Percentiles rank a stretch among this genome's conserved stretches.
Evolutionary conservation across 2,797 vertebrate genomes (phyloP).

Genomic region (Chaunax sp.): DNA sequence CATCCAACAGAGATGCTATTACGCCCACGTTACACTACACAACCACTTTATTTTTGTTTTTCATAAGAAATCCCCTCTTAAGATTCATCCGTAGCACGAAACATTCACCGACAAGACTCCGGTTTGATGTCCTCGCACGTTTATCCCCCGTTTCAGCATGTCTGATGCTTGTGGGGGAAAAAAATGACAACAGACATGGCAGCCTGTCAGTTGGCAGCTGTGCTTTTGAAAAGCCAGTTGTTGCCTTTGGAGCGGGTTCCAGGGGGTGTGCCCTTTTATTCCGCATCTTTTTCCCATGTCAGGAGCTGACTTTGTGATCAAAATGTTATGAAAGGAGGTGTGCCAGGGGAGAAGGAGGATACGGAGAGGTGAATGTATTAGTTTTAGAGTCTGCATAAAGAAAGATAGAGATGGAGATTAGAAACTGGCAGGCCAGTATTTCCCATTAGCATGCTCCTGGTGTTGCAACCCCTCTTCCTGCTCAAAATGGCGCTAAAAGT

Average conservation of each 20-base stretch:
- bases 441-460: slow-evolving; percentile 49
- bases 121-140: slow-evolving; percentile 28
- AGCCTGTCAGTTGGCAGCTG: slow-evolving; percentile 62
- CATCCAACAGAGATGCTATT: slow-evolving; percentile 2
- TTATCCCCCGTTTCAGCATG: slow-evolving; percentile 35
- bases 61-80: slow-evolving; percentile 4
- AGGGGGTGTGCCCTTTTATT: slow-evolving; percentile 43
- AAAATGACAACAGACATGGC: slow-evolving; percentile 45
- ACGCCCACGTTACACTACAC: not conserved
- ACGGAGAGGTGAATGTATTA: slow-evolving; percentile 48
- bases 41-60: slow-evolving; percentile 11
- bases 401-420: slow-evolving; percentile 39
- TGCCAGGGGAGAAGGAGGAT: slow-evolving; percentile 49
- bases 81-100: not conserved
- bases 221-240: slow-evolving; percentile 55
- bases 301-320: slow-evolving; percentile 57
- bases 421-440: slow-evolving; percentile 19
- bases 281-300: not conserved
- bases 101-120: not conserved
- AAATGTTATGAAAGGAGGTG: slow-evolving; percentile 64
- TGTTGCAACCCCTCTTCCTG: slow-evolving; percentile 15
- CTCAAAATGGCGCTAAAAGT: slow-evolving; percentile 9
- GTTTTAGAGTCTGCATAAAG: slow-evolving; percentile 34
- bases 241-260: slow-evolving; percentile 51
- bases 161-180: slow-evolving; percentile 19